phyloP scores from a whole-genome alignment of 2,797 vertebrate genomes.

The Melanotaenia pygmaea region DNA sequence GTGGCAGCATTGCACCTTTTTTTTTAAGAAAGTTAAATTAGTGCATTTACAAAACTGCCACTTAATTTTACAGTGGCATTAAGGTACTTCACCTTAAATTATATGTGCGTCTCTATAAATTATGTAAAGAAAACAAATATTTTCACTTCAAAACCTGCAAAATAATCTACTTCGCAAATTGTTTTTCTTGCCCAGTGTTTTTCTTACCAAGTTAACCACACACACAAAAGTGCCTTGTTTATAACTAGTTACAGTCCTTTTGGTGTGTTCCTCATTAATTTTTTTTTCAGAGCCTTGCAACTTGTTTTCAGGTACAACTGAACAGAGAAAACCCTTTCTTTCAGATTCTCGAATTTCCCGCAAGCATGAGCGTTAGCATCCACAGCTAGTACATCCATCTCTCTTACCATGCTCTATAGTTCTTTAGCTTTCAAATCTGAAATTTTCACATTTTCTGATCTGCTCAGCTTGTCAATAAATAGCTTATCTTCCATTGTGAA shows the following conservation, averaged over 20 bases:
- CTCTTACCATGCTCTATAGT: conserved; percentile 12
- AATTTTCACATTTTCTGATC: conserved; percentile 4
- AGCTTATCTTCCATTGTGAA: conserved; percentile 6
- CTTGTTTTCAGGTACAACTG: conserved; percentile 30
- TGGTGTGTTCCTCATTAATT: conserved; percentile 16
- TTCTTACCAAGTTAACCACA: too few relatives aligned
- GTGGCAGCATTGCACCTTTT: too few relatives aligned
- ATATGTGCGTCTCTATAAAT: too few relatives aligned
- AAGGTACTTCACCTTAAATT: too few relatives aligned
- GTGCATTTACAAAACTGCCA: too few relatives aligned
- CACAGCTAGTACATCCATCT: background rate
- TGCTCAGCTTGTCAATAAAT: background rate
- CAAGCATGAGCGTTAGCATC: background rate
- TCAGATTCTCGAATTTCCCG: background rate
- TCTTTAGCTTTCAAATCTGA: conserved; percentile 4
- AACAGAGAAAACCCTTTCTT: conserved; percentile 5
- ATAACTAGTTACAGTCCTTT: background rate
- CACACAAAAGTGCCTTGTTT: too few relatives aligned
- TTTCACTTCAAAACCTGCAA: too few relatives aligned
- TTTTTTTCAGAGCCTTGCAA: conserved; percentile 7
- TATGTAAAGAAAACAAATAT: too few relatives aligned
- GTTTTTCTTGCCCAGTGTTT: too few relatives aligned
- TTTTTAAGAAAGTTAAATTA: too few relatives aligned
- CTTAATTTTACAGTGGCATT: too few relatives aligned
- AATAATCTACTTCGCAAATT: too few relatives aligned